Evolutionary conservation across 2,888 invertebrate species (phyloP), one percentile per base, ranked within the genome.

Genomic region (Myopa testacea): DNA sequence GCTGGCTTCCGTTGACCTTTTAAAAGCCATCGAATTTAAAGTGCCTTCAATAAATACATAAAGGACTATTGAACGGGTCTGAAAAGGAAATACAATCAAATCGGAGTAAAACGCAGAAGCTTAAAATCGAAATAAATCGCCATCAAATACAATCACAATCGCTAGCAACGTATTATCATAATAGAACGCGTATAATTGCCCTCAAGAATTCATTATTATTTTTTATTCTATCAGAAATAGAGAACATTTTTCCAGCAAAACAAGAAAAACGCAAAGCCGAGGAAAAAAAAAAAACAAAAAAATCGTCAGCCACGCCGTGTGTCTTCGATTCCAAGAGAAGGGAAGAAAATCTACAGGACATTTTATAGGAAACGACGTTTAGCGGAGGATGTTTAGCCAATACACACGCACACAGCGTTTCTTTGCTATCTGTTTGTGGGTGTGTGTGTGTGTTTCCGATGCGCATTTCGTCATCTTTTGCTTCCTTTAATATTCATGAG

Each of bases 151-250:
- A 26, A 26, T 62, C 62, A 65, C 77, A 77, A 77, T 70, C 76
- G 70, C 74, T 77, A 79, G 80, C 83, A 85, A 84, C 83, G 84
- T 84, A 82, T 85, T 85, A 85, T 83, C 82, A 85, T 84, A 86
- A 86, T 86, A 85, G 85, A 84, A 84, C 82, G 85, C 86, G 82
- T 85, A 84, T 85, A 87, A 86, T 86, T 86, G 86, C 83, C 85
- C 84, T 81, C 82, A 82, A 84, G 78, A 77, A 75, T 78, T 75
- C 62, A 75, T 75, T 67, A 75, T 75, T 75, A 73, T 67, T 65
- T 58, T 67, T 50, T 77, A 50, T 71, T 71, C 16, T 38, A 3
- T 45, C 69, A 74, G 14, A 65, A 58, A 55, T 26, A 60, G n/a
- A 60, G 26, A 38, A 10, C 16, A 40, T 34, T 1, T n/a, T 16